Evolutionary conservation across 2,113 vertebrate species (phyloP).

Genomic region (Daubentonia madagascariensis): DNA sequence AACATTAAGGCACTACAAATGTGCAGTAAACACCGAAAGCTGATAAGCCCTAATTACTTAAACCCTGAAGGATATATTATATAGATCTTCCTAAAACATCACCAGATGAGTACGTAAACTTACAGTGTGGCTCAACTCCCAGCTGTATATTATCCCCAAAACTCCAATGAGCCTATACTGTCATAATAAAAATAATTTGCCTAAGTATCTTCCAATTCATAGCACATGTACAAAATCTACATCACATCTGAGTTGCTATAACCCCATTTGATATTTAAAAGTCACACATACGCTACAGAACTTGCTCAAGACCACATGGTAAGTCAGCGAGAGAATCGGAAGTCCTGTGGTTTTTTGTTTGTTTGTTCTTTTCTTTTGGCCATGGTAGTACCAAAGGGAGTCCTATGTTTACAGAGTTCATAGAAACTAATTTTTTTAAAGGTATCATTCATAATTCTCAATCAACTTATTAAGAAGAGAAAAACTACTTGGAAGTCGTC

Average conservation of each 20-base stretch:
- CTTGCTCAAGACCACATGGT: background rate
- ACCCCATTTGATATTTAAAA: background rate
- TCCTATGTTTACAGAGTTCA: background rate
- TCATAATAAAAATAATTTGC: background rate
- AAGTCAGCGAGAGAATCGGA: background rate
- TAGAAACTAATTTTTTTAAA: background rate
- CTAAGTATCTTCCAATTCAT: background rate
- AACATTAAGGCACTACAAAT: background rate
- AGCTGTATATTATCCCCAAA: background rate
- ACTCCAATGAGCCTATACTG: background rate
- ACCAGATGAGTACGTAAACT: background rate
- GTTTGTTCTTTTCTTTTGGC: no score
- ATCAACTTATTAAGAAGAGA: background rate
- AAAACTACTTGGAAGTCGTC: background rate
- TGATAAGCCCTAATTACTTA: conserved; percentile 18
- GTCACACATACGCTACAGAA: background rate
- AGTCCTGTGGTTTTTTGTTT: background rate
- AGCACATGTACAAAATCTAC: background rate
- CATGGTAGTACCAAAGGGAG: background rate
- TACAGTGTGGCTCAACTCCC: background rate
- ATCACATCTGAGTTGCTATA: background rate
- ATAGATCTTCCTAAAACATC: background rate
- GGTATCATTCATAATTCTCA: background rate
- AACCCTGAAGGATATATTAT: background rate
- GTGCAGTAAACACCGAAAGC: conserved; percentile 18